Percentiles rank a stretch among this genome's conserved stretches.
These are phyloP conservation scores for Drosophila parabipectinata DNA, from an alignment of 1,140 invertebrate species.

Conservation along the genomic window DNA sequence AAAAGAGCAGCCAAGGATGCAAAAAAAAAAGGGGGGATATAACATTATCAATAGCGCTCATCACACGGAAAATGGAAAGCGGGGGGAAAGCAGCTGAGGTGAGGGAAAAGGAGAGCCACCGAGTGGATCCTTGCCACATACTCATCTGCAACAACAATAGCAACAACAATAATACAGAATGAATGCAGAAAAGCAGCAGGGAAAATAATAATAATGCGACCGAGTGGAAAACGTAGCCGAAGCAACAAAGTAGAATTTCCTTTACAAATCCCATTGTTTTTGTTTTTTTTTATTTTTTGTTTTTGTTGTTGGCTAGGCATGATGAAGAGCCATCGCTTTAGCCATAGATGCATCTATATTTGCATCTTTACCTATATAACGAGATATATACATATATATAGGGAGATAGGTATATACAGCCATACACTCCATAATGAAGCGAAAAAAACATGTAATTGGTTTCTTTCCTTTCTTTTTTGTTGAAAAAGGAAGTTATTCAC, in stretches of 20 bases:
- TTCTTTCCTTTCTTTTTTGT: constrained; percentile 5
- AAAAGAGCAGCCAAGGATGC: constrained; percentile 42
- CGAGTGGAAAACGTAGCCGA: constrained; percentile 58
- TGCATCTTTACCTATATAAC: constrained; percentile 8
- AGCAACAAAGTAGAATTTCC: constrained; percentile 55
- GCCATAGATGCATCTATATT: constrained; percentile 21
- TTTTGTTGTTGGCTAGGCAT: constrained; percentile 19
- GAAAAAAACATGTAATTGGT: constrained; percentile 42
- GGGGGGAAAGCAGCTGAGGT: neutral
- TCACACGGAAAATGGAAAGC: constrained; percentile 42
- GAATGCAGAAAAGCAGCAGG: constrained; percentile 6
- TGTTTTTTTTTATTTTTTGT: constrained; percentile 5
- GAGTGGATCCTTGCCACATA: constrained; percentile 21
- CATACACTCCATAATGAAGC: constrained; percentile 56
- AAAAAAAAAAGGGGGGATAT: constrained; percentile 19
- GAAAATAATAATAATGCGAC: constrained; percentile 60
- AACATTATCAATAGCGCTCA: constrained; percentile 74
- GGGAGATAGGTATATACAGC: neutral
- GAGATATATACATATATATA: neutral
- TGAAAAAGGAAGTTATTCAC: neutral
- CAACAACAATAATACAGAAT: constrained; percentile 36
- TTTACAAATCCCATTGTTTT: constrained; percentile 15
- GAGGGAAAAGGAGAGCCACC: neutral
- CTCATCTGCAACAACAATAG: constrained; percentile 43
- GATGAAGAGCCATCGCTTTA: constrained; percentile 36